phyloP scores from a whole-genome alignment of 2,888 invertebrate species.

The Agrochola litura region DNA sequence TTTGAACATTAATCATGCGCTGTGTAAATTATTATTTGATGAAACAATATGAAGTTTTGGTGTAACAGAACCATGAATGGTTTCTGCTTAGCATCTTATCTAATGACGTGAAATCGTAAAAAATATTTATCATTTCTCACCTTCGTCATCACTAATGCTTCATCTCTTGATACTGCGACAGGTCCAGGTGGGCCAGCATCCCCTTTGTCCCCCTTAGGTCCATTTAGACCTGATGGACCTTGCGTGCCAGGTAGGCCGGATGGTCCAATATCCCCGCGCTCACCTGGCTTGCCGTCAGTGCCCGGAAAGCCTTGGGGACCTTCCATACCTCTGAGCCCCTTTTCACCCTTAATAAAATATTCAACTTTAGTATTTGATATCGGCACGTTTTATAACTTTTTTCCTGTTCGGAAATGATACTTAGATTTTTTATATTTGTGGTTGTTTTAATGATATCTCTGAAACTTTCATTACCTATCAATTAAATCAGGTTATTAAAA shows the following conservation, averaged over 20 bases:
- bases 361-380: constrained; percentile 19
- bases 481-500: not conserved
- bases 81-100: not conserved
- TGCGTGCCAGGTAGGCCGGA: constrained; percentile 93
- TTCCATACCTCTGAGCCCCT: constrained; percentile 92
- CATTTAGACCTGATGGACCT: constrained; percentile 92
- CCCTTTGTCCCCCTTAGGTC: constrained; percentile 93
- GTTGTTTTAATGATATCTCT: not conserved
- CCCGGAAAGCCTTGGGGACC: constrained; percentile 93
- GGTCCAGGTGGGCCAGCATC: constrained; percentile 93
- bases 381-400: not conserved
- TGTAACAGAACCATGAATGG: not conserved
- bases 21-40: constrained; percentile 23
- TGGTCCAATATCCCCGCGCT: constrained; percentile 93
- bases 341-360: constrained; percentile 86
- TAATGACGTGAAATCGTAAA: not conserved
- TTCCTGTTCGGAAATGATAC: not conserved
- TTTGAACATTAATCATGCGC: constrained; percentile 50
- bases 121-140: constrained; percentile 66
- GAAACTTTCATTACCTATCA: too few species aligned
- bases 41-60: constrained; percentile 28
- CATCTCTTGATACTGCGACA: constrained; percentile 90
- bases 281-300: constrained; percentile 91
- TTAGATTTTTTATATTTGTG: not conserved
- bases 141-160: constrained; percentile 91